Percentiles rank a stretch among this genome's conserved stretches.
These are phyloP conservation scores for Masnerella sp. DNA, from an alignment of 2,888 invertebrate genomes.

Conservation along the genomic window DNA sequence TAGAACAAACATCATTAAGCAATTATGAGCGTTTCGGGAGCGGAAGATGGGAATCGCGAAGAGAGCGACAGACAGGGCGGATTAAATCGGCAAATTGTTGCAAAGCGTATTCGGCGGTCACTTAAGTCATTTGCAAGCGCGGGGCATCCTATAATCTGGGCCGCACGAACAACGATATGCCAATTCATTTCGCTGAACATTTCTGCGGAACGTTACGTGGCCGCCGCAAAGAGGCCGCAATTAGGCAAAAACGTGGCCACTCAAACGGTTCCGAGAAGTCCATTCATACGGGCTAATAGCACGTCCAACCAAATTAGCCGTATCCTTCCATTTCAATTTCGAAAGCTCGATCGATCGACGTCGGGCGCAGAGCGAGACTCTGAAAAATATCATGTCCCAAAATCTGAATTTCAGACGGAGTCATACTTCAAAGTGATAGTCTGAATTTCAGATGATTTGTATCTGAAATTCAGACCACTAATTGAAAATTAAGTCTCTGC, in stretches of 20 bases:
- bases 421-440: constrained; percentile 2
- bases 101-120: constrained; percentile 23
- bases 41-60: not conserved
- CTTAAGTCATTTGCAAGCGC: constrained; percentile 34
- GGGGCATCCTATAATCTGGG: constrained; percentile 38
- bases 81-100: constrained; percentile 28
- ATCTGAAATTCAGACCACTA: no score
- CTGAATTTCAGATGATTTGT: no score
- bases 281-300: constrained; percentile 52
- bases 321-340: constrained; percentile 56
- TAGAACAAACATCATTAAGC: constrained; percentile 32
- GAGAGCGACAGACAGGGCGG: no score
- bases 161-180: constrained; percentile 28
- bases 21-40: constrained; percentile 16
- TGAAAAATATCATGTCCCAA: constrained; percentile 35
- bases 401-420: constrained; percentile 3
- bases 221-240: constrained; percentile 46
- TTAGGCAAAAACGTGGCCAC: constrained; percentile 48
- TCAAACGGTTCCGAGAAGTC: constrained; percentile 47
- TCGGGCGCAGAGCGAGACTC: constrained; percentile 23
- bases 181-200: constrained; percentile 50
- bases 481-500: no score
- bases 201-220: constrained; percentile 44
- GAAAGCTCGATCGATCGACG: constrained; percentile 43
- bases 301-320: constrained; percentile 47